Conservation (phyloP, 2,888 invertebrate species). For the Troides aeacus region DNA sequence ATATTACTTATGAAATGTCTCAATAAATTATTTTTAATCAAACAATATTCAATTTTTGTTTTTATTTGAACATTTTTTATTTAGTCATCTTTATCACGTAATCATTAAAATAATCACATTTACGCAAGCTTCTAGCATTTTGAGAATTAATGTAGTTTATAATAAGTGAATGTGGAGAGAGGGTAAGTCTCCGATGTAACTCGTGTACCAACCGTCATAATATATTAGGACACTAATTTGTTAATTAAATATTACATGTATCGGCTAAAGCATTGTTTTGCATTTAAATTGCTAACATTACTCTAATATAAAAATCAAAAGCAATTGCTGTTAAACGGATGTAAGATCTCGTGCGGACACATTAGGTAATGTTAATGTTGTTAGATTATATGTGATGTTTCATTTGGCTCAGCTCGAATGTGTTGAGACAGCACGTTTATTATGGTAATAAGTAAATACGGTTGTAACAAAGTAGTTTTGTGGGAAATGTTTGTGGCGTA, state of each 20-base stretch:
- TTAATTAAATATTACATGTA: neutral
- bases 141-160: neutral
- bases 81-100: neutral
- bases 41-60: conserved; percentile 8
- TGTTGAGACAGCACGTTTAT: conserved; percentile 13
- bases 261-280: neutral
- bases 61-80: conserved; percentile 2
- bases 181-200: no score
- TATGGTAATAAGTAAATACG: neutral
- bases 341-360: neutral
- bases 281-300: neutral
- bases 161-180: no score
- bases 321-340: neutral
- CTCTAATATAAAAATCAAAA: neutral
- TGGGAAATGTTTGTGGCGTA: conserved; percentile 8
- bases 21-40: conserved; percentile 29
- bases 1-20: conserved; percentile 28
- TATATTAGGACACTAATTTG: neutral
- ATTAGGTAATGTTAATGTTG: neutral
- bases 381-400: neutral
- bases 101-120: neutral
- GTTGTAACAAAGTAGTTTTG: conserved; percentile 6
- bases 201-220: no score
- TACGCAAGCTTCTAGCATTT: neutral
- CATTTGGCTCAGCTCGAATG: neutral